Base-by-base conservation (phyloP, 2,113 vertebrate species). In the Sorex fumeus region DNA sequence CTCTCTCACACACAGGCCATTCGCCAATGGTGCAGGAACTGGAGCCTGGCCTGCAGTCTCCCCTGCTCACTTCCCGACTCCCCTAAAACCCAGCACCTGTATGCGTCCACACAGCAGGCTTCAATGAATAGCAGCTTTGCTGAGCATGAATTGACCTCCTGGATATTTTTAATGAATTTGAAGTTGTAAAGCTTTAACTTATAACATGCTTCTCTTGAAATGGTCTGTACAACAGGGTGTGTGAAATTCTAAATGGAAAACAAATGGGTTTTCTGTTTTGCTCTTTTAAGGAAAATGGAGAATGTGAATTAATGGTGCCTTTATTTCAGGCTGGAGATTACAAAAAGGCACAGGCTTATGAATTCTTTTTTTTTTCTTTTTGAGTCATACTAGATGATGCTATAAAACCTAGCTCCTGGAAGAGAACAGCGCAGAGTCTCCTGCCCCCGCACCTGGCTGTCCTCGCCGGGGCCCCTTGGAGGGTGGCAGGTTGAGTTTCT, bases 71-170 rank as follows among this genome's bases (percentile, higher is more conserved):
- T 97, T 97, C 97, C 96, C 91, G 95, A 91, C 18, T 28, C 67
- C 45, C 91, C 96, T 94, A 95, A 97, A 97, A 91, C 93, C 83
- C 78, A 76, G 83, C 95, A 97, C 97, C 97, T 98, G 96, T 89
- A 69, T 82, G 87, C 80, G 76, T 96, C 86, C 13, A 16, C 93
- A 92, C 80, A 93, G 74, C 83, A 94, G 91, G 82, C 90, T 96
- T 85, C 88, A 94, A 97, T 97, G 96, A 93, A 95, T 34, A 93
- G 91, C 93, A 96, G 95, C 79, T 91, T 96, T 15, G 8, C 30
- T 79, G 87, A 93, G 88, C 86, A 93, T 82, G 92, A 87, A 84
- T 77, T 95, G 97, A 95, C 91, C 94, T 94, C 95, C 93, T 12
- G 8, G 80, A n/a, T n/a, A n/a, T n/a, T 96, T 96, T 96, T 77